Evolutionary conservation across 2,797 vertebrate genomes (phyloP), one percentile per base, ranked within the genome.

Genomic region (Setipinna tenuifilis): DNA sequence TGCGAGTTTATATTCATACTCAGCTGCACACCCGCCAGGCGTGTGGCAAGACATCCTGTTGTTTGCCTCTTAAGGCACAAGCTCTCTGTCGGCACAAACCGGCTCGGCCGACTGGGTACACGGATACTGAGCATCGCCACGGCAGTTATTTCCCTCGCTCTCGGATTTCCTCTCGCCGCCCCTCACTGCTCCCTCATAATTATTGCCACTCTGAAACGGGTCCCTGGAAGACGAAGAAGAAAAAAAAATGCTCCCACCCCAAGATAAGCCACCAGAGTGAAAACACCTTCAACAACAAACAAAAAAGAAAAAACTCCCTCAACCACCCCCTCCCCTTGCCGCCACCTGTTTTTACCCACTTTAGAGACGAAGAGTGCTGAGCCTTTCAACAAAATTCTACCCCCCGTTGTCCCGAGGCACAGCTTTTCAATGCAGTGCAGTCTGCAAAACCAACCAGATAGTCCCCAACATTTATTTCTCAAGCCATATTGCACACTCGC

Each of bases 21-120:
- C 35, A 44, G 17, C 31, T 44, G 28, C 68, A 35, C 68, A 14
- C 62, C 50, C 50, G 14, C 50, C 50, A 41, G 71, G 17, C 9
- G 71, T 78, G 71, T 31, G 14, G 19, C 35, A 0, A 16, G 17
- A 6, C 31, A 19, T 31, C 71, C 71, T 78, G 71, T 44, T 57
- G 48, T 81, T 85, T 88, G 83, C 28, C 83, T 88, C 86, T 57
- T 16, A 44, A 71, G 11, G 65, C 12, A 41, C 35, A 5, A 41
- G 35, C 35, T 5, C 25, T 9, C 19, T 7, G n/a, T 25, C n/a
- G 58, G 58, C 17, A 21, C 19, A 21, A 61, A 61, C 59, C 2
- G 9, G 59, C 61, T 65, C 23, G 6, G 59, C 7, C 9, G n/a
- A 65, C 61, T 65, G 61, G 61, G 12, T 68, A 2, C 16, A 11